A percentile compares a stretch with the other conserved stretches of the same genome.
Conservation (phyloP, 2,113 vertebrate species). For the Apaloderma vittatum region DNA sequence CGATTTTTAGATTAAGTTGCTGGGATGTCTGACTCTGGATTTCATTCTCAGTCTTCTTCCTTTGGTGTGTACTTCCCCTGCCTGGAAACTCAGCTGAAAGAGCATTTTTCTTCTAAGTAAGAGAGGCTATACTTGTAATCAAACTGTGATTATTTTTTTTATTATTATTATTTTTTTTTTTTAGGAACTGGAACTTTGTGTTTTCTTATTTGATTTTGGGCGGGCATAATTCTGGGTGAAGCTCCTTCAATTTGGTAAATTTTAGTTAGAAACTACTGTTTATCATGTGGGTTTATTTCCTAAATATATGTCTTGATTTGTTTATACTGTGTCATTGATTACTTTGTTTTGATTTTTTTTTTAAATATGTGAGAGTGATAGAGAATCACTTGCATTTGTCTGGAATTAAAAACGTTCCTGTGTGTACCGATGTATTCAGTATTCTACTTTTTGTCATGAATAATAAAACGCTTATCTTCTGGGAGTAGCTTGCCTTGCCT, state of each 20-base stretch:
- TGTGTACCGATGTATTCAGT: not conserved
- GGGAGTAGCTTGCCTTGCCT: not conserved
- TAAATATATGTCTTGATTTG: not conserved
- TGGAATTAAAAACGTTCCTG: not conserved
- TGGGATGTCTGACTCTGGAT: not conserved
- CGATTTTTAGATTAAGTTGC: not conserved
- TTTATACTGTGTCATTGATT: not conserved
- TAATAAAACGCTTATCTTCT: not conserved
- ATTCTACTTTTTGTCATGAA: not conserved
- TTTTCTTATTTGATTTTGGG: not conserved
- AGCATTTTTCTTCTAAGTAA: not conserved
- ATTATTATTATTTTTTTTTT: not conserved
- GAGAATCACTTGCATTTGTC: not conserved
- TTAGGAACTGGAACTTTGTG: not conserved
- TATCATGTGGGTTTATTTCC: not conserved
- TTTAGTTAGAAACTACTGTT: not conserved
- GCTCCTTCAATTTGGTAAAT: not conserved
- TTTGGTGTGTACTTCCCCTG: not conserved
- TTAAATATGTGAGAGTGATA: not conserved
- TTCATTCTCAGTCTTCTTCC: not conserved
- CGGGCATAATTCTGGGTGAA: not conserved
- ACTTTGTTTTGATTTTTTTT: not conserved
- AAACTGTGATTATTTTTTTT: not conserved
- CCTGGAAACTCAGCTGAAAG: not conserved
- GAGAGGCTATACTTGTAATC: not conserved